These are phyloP conservation scores for Grantiella picta DNA, from an alignment of 2,113 vertebrate species.

Conservation along the genomic window DNA sequence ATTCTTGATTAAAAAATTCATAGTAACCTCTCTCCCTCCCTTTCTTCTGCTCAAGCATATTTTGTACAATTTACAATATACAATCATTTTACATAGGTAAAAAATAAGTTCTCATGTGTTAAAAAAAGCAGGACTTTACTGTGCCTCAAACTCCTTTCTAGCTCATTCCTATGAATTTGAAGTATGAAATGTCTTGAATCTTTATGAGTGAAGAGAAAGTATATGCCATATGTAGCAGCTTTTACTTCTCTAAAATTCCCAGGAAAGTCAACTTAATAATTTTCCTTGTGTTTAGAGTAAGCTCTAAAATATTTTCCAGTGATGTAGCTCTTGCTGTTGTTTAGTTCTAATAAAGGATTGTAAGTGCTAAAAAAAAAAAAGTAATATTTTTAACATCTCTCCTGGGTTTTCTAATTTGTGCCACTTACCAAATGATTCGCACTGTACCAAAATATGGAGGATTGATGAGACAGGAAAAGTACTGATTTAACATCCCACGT, in stretches of 20 bases:
- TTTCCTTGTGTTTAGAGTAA: not conserved
- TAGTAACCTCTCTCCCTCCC: not conserved
- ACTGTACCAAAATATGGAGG: slow-evolving; percentile 48
- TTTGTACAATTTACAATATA: not conserved
- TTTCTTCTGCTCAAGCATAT: not conserved
- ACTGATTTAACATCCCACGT: slow-evolving; percentile 50
- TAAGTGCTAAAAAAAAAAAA: not conserved
- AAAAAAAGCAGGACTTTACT: not conserved
- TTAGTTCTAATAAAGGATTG: not conserved
- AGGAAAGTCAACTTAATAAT: not conserved
- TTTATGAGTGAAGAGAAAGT: not conserved
- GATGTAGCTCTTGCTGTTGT: not conserved
- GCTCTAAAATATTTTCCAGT: not conserved
- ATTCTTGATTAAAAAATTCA: not conserved
- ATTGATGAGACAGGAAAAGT: slow-evolving; percentile 56
- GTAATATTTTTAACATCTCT: slow-evolving; percentile 22
- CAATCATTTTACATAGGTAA: not conserved
- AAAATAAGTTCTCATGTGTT: not conserved
- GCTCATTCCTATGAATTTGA: not conserved
- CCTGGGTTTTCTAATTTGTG: slow-evolving; percentile 30
- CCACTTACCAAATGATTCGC: slow-evolving; percentile 33
- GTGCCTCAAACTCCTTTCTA: not conserved
- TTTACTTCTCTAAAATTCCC: not conserved
- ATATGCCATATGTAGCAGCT: not conserved
- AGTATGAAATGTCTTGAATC: not conserved